phyloP scores from a whole-genome alignment of 2,797 vertebrate species.

The Meriones psammophilus region DNA sequence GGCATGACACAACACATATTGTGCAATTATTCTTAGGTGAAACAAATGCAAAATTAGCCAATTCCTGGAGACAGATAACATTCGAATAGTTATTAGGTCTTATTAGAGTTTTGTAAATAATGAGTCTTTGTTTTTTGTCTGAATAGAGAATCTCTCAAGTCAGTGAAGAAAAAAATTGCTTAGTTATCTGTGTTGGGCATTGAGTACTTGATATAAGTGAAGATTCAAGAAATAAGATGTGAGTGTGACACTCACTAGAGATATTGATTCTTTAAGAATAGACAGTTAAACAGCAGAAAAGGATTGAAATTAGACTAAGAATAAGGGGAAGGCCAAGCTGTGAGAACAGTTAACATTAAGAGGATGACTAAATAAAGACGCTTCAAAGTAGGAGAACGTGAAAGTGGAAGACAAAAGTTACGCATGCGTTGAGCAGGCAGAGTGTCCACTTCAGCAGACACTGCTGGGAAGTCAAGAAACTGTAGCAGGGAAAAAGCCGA shows the following conservation, averaged over 20 bases:
- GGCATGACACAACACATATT: not conserved
- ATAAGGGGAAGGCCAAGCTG: not conserved
- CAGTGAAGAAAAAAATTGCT: not conserved
- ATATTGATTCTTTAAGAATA: not conserved
- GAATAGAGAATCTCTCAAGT: conserved; percentile 1
- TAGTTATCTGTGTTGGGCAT: not conserved
- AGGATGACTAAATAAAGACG: not conserved
- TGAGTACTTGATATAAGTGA: not conserved
- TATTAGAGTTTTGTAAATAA: not conserved
- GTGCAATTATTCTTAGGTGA: conserved; percentile 27
- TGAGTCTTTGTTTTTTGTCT: not conserved
- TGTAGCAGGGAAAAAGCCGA: not conserved
- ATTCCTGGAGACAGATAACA: not conserved
- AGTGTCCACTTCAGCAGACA: not conserved
- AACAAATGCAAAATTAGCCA: conserved; percentile 9
- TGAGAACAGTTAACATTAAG: not conserved
- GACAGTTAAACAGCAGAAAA: not conserved
- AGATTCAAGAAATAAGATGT: not conserved
- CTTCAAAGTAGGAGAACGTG: not conserved
- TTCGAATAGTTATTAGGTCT: not conserved
- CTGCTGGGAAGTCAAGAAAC: not conserved
- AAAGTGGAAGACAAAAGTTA: conserved; percentile 4
- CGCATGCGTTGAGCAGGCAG: not conserved
- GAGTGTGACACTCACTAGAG: not conserved
- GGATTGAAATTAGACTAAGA: not conserved